Evolutionary conservation across 2,888 invertebrate species (phyloP).

Genomic region (Rhagonycha lutea): DNA sequence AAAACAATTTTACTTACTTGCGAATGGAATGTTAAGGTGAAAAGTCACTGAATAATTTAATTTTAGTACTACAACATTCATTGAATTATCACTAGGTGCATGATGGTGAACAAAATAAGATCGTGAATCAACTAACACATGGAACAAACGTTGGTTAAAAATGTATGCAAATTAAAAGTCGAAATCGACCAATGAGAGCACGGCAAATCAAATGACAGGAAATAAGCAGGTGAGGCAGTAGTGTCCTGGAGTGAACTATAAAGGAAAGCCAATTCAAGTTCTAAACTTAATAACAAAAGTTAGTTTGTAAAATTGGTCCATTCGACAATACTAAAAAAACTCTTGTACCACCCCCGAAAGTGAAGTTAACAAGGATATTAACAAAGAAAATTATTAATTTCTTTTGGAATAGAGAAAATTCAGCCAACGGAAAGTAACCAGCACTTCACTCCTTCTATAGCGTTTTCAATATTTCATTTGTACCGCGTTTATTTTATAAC

Average conservation of each 20-base stretch:
- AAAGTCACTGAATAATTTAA: neutral
- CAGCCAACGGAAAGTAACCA: neutral
- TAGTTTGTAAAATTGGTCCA: neutral
- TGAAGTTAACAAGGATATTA: no score
- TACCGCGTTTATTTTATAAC: no score
- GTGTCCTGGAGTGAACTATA: neutral
- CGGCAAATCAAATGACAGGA: neutral
- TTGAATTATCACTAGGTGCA: neutral
- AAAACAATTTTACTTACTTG: neutral
- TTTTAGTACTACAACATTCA: no score
- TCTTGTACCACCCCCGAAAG: neutral
- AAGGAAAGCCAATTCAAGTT: neutral
- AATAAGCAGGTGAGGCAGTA: neutral
- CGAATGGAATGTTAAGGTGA: neutral
- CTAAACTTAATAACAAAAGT: neutral
- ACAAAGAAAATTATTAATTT: neutral
- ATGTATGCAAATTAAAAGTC: neutral
- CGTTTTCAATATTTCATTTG: neutral
- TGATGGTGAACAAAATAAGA: neutral
- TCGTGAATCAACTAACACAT: neutral
- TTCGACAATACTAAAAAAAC: neutral
- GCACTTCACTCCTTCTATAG: neutral
- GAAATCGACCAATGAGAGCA: neutral
- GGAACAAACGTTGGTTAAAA: neutral
- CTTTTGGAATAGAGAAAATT: neutral